A percentile compares a stretch with the other conserved stretches of the same genome.
These are phyloP conservation scores for Melanotaenia parkinsoni DNA, from an alignment of 2,797 vertebrate species.

Conservation along the genomic window DNA sequence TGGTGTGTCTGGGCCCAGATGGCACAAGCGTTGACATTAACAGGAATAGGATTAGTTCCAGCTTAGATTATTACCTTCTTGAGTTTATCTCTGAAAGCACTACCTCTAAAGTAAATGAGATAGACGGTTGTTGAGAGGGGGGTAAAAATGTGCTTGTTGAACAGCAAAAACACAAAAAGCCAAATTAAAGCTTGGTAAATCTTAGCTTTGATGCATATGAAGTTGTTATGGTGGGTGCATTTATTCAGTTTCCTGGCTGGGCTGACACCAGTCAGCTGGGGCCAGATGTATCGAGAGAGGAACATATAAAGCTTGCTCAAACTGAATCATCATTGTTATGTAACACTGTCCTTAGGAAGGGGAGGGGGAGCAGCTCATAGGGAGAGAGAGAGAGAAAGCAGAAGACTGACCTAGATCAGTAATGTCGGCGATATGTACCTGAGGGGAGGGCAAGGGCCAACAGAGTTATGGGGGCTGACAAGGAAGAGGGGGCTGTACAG, in stretches of 20 bases:
- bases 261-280: constrained; percentile 55
- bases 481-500: not conserved
- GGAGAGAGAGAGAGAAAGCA: constrained; percentile 45
- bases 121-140: not conserved
- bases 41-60: constrained; percentile 79
- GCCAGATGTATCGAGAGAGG: constrained; percentile 61
- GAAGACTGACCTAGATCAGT: constrained; percentile 75
- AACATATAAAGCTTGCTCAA: constrained; percentile 60
- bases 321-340: constrained; percentile 74
- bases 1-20: constrained; percentile 70
- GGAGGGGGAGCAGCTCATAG: constrained; percentile 49
- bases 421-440: constrained; percentile 65
- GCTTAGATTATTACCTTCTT: constrained; percentile 63
- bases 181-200: not conserved
- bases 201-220: constrained; percentile 14
- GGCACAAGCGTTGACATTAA: constrained; percentile 75
- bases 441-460: constrained; percentile 34
- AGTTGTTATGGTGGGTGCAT: constrained; percentile 10
- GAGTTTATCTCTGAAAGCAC: constrained; percentile 36
- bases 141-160: not conserved
- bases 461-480: constrained; percentile 13
- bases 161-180: not conserved
- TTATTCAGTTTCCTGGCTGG: constrained; percentile 39
- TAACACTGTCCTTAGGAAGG: constrained; percentile 62
- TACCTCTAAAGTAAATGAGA: constrained; percentile 15